Evolutionary conservation across 2,113 vertebrate species (phyloP), one percentile per base, ranked within the genome.

Genomic region (Terrapene triunguis): DNA sequence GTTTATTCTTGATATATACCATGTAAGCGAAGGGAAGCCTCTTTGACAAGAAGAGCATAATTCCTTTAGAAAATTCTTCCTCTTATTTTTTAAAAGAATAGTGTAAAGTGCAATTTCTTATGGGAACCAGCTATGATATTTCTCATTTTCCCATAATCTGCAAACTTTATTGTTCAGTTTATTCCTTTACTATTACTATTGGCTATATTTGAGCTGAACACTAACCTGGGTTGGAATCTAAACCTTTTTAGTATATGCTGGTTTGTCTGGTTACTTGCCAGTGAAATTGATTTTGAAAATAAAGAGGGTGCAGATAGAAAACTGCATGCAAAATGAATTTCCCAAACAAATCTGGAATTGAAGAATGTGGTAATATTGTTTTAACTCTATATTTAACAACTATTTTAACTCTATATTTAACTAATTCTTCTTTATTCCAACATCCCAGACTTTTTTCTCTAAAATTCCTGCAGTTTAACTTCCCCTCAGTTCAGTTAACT

Each of bases 101-200:
- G 17, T 85, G 81, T 76, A 92, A 96, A 91, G 9, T 72, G 47
- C 65, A 95, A 94, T 83, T 85, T 88, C 92, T 91, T 90, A 85
- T 29, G 88, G 89, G 91, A 91, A 13, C 44, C 24, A n/a, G 27
- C 55, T 29, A 48, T 2, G 54, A 27, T 92, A 88, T 91, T 92
- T 95, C 85, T 95, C 89, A 92, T 93, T 92, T 95, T 88, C 92
- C 89, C 27, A 8, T 83, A 89, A 94, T 80, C 82, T 29, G 1
- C 85, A 32, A 51, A 48, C 24, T 89, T 92, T 78, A 10, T 42
- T 88, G 72, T 84, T 89, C 93, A 83, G 94, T 94, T 93, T 91
- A 92, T 84, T 93, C 48, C 13, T 82, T 94, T 89, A 88, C 95
- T 65, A 96, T 96, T 93, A 88, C 96, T 69, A 96, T 95, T 93